phyloP scores from a whole-genome alignment of 2,113 vertebrate species.

The Dipodomys ordii region DNA sequence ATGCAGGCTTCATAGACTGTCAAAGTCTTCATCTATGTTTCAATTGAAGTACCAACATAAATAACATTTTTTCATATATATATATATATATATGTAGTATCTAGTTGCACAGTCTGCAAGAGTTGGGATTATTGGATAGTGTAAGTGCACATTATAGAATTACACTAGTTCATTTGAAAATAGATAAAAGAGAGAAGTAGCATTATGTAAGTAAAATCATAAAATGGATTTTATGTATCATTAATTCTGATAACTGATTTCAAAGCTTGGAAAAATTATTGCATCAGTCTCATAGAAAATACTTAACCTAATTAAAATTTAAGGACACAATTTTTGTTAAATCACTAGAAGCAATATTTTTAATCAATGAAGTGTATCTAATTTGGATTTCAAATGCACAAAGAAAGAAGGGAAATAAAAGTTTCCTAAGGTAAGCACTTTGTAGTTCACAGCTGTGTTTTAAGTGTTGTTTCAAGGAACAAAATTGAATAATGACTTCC shows the following conservation, averaged over 20 bases:
- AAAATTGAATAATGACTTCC: slow-evolving; percentile 59
- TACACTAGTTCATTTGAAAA: slow-evolving; percentile 77
- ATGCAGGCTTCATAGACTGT: neutral
- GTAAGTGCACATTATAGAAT: slow-evolving; percentile 61
- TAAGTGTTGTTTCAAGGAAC: slow-evolving; percentile 39
- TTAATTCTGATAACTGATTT: slow-evolving; percentile 87
- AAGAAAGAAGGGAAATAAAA: neutral
- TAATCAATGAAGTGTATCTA: slow-evolving; percentile 84
- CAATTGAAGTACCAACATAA: too few species aligned
- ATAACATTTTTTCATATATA: neutral
- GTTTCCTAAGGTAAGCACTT: slow-evolving; percentile 73
- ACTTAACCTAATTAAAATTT: slow-evolving; percentile 87
- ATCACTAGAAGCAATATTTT: slow-evolving; percentile 84
- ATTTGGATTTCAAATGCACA: slow-evolving; percentile 83
- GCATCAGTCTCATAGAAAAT: slow-evolving; percentile 85
- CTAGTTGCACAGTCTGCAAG: too few species aligned
- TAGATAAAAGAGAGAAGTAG: slow-evolving; percentile 66
- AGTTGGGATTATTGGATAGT: slow-evolving; percentile 33
- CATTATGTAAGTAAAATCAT: slow-evolving; percentile 82
- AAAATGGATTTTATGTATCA: slow-evolving; percentile 86
- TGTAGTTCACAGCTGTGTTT: slow-evolving; percentile 60
- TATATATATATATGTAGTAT: too few species aligned
- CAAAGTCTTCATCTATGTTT: neutral
- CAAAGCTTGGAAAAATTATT: slow-evolving; percentile 86
- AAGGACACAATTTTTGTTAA: slow-evolving; percentile 81